These are phyloP conservation scores for Alsophila aescularia DNA, from an alignment of 2,888 invertebrate genomes.

Conservation along the genomic window DNA sequence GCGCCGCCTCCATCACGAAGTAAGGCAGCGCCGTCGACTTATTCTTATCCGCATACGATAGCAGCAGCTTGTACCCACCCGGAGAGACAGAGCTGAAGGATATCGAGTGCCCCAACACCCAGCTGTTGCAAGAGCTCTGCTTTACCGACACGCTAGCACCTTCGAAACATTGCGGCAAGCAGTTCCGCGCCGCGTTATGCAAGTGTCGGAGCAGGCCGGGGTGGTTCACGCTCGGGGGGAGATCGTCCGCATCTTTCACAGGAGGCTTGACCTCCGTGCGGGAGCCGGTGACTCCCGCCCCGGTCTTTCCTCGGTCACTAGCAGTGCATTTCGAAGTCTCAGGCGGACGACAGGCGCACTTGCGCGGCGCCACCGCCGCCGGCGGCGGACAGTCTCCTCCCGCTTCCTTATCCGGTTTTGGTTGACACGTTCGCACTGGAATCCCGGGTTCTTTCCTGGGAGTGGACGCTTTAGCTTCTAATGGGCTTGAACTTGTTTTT, in stretches of 20 bases:
- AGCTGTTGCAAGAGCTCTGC: slow-evolving; percentile 63
- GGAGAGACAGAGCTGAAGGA: slow-evolving; percentile 79
- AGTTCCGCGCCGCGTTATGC: slow-evolving; percentile 72
- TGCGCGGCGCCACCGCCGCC: slow-evolving; percentile 28
- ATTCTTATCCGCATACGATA: slow-evolving; percentile 68
- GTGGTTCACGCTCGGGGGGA: slow-evolving; percentile 62
- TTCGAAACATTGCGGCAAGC: slow-evolving; percentile 79
- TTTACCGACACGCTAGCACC: slow-evolving; percentile 72
- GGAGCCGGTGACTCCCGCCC: slow-evolving; percentile 75
- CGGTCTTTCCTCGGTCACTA: slow-evolving; percentile 73
- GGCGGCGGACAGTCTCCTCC: slow-evolving; percentile 34
- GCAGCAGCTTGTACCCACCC: slow-evolving; percentile 72
- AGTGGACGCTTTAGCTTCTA: slow-evolving; percentile 45
- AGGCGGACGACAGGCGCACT: slow-evolving; percentile 45
- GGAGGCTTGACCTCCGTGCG: slow-evolving; percentile 51
- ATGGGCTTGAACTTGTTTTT: slow-evolving; percentile 53
- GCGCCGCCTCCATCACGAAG: slow-evolving; percentile 78
- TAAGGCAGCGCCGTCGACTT: slow-evolving; percentile 66
- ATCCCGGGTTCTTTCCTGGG: slow-evolving; percentile 42
- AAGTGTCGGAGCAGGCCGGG: slow-evolving; percentile 75
- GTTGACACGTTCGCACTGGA: slow-evolving; percentile 12
- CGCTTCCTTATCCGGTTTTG: slow-evolving; percentile 17
- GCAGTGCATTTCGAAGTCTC: slow-evolving; percentile 49
- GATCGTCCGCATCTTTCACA: slow-evolving; percentile 48
- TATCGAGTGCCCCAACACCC: slow-evolving; percentile 72